Conservation (phyloP, 2,888 invertebrate genomes). For the Eupithecia inturbata region DNA sequence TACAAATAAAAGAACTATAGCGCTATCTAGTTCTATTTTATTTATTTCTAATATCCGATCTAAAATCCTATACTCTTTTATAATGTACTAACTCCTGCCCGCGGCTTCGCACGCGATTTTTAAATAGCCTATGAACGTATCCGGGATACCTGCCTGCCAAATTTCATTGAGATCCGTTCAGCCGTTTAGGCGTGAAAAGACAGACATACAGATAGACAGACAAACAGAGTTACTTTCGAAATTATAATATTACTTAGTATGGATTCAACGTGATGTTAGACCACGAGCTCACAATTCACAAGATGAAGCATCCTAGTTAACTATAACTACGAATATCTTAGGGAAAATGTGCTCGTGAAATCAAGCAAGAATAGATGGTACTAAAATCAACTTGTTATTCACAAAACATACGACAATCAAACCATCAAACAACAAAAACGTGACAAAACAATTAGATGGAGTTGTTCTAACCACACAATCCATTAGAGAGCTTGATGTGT, state of each 20-base stretch:
- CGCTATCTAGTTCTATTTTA: not conserved
- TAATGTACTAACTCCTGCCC: no score
- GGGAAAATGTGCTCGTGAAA: not conserved
- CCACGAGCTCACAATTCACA: not conserved
- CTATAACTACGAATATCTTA: not conserved
- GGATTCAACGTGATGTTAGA: not conserved
- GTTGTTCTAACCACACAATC: conserved; percentile 6
- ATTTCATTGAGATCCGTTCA: no score
- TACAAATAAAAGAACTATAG: not conserved
- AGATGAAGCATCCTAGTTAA: not conserved
- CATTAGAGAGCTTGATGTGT: conserved; percentile 8
- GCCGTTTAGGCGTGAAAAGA: no score
- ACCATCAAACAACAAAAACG: conserved; percentile 38
- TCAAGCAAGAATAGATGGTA: conserved; percentile 4
- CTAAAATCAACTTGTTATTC: conserved; percentile 8
- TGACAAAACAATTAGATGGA: conserved; percentile 33
- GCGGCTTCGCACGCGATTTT: no score
- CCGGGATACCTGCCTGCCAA: no score
- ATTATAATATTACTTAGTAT: no score
- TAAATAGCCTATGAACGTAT: no score
- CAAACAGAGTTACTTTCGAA: no score
- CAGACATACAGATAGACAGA: no score
- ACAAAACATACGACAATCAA: conserved; percentile 28
- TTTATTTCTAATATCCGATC: not conserved
- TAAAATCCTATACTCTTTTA: not conserved